Percentiles rank a stretch among this genome's conserved stretches.
Evolutionary conservation across 2,797 vertebrate genomes (phyloP).

Genomic region (Spinus pinus): DNA sequence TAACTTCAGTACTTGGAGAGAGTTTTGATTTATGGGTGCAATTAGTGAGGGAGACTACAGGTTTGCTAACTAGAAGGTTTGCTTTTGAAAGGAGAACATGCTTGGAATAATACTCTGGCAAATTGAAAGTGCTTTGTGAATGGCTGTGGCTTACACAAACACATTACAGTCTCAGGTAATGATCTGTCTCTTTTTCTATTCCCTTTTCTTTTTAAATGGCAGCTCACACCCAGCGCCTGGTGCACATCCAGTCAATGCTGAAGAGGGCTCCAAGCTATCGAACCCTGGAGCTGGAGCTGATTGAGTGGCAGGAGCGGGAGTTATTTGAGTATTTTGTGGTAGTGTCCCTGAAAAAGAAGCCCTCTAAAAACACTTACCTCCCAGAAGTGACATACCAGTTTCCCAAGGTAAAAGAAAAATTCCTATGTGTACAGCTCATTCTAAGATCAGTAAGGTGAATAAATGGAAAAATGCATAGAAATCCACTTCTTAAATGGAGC

Average conservation of each 20-base stretch:
- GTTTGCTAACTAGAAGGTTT: neutral
- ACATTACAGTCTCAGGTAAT: neutral
- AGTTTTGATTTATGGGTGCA: constrained; percentile 28
- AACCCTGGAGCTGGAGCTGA: constrained; percentile 94
- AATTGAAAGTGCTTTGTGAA: neutral
- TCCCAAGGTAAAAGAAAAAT: constrained; percentile 87
- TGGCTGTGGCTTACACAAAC: neutral
- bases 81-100: neutral
- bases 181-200: neutral
- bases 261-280: constrained; percentile 94
- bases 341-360: constrained; percentile 97
- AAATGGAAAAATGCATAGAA: neutral
- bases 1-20: neutral
- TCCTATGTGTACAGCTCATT: neutral
- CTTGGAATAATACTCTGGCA: neutral
- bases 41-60: neutral
- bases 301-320: constrained; percentile 98
- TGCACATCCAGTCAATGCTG: constrained; percentile 94
- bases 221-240: constrained; percentile 95
- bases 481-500: neutral
- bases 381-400: constrained; percentile 98
- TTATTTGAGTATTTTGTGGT: constrained; percentile 99
- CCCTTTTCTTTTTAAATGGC: neutral
- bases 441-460: neutral
- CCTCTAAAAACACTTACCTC: constrained; percentile 90